Conservation (phyloP, 1,140 invertebrate species). For the Hyphantria cunea region DNA sequence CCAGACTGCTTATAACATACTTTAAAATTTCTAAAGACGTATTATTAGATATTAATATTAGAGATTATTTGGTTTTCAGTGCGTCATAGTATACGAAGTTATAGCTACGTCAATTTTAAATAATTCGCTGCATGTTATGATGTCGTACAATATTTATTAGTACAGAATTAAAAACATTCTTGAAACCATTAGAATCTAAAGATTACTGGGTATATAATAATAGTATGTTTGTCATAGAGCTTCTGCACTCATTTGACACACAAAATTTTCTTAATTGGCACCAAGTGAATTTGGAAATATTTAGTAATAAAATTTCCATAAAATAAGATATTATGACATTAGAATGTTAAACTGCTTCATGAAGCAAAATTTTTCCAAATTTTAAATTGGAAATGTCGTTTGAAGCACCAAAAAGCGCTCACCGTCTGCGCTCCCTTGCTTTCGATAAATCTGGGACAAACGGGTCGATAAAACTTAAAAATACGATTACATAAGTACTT, state of each 20-base stretch:
- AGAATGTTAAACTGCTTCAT: neutral
- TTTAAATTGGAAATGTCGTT: conserved; percentile 10
- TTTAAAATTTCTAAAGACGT: too few species aligned
- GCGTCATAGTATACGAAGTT: too few species aligned
- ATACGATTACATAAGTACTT: conserved; percentile 19
- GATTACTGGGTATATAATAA: conserved; percentile 47
- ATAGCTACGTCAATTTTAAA: too few species aligned
- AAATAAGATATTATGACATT: conserved; percentile 23
- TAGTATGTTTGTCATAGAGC: conserved; percentile 10
- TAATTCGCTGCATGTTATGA: too few species aligned
- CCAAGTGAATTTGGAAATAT: conserved; percentile 46
- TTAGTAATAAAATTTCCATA: conserved; percentile 44
- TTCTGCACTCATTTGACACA: conserved; percentile 3
- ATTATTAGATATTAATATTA: too few species aligned
- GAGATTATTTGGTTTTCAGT: too few species aligned
- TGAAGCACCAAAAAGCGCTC: conserved; percentile 37
- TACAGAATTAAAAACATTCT: too few species aligned
- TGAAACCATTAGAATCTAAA: conserved; percentile 17
- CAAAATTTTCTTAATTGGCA: conserved; percentile 41
- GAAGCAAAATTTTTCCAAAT: conserved; percentile 13
- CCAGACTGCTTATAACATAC: too few species aligned
- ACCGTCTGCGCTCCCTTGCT: conserved; percentile 59
- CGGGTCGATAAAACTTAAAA: conserved; percentile 49
- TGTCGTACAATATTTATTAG: too few species aligned
- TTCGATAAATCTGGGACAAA: conserved; percentile 52